Evolutionary conservation across 1,140 invertebrate species (phyloP), one percentile per base, ranked within the genome.

Genomic region (Tribolium madens): DNA sequence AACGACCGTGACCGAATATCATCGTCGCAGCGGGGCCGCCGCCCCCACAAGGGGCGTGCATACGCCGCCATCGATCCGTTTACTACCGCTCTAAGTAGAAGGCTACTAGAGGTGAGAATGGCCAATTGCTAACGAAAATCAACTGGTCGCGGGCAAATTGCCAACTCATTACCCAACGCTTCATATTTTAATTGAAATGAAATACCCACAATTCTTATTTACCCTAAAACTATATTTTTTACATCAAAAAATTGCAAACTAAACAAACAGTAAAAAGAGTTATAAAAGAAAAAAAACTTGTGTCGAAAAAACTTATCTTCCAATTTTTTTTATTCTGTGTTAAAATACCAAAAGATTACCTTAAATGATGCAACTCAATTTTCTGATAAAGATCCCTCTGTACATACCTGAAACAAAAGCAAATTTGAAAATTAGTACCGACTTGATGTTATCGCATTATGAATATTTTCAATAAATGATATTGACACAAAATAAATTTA

Each of bases 1-100:
- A 64, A 64, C 57, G 57, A 64, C 57, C 57, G 57, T 64, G 57
- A 64, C 57, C 57, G 57, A 64, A 64, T 64, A 64, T 64, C 52
- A 57, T 57, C 57, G 57, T 64, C 57, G 57, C 57, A 64, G 57
- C 57, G 57, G 57, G 57, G 57, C 57, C 57, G 57, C 57, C 57
- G 57, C 57, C 57, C 57, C 57, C 57, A 64, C 57, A 64, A 64
- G 57, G 57, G 31, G 57, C 57, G 57, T 64, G 57, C 57, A 64
- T 64, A 64, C 57, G 57, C 57, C 57, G 57, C 57, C 57, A 64
- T 64, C 57, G 57, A 64, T 64, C 57, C 9, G 57, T 64, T 64
- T 64, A 64, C 57, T 64, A 64, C 57, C 57, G 57, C 57, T 64
- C 26, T 64, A 64, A 64, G 57, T 12, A 64, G 57, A 64, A 33